Base-by-base conservation (phyloP, 2,888 invertebrate genomes). In the Drosophila conformis region DNA sequence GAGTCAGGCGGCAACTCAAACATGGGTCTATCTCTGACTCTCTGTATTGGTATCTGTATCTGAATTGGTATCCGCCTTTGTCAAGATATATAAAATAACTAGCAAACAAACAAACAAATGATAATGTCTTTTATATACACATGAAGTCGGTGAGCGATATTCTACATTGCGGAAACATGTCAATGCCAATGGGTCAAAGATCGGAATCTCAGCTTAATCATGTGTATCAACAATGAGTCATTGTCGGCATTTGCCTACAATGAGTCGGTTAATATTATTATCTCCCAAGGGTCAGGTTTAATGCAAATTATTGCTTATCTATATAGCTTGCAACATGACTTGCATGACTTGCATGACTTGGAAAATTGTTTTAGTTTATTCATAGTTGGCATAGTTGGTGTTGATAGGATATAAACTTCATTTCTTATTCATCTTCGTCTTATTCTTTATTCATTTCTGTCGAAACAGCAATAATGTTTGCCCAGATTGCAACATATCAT, bases 41-140 rank as follows among this genome's bases (percentile, higher is more conserved):
- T 35, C 25, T 31, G 15, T 31, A 31, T 35, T 42, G 52, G n/a
- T 38, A 7, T 57, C 25, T 51, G 29, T 38, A 29, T 42, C 21
- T 58, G 15, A 40, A n/a, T 48, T 46, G 53, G 5, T 48, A 11
- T 56, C 33, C 52, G 36, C 18, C 48, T 56, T 29, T 46, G 57
- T 36, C 46, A 67, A 68, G 61, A 73, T 59, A 40, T 31, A 64
- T 59, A 58, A 52, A 76, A 59, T 58, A 65, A 25, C 61, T 59
- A 69, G 62, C 42, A 11, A 21, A 21, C 11, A 25, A 46, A 46
- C 46, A 2, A 15, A 15, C 25, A 15, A 46, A 25, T 46, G 8
- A 25, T 25, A 8, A 25, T 15, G 15, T 46, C 7, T 25, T 46
- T 15, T 15, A 15, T 3, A 35, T 46, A 53, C 18, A 27, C 25